phyloP scores from a whole-genome alignment of 1,140 invertebrate species.

The Eubasilissa regina region DNA sequence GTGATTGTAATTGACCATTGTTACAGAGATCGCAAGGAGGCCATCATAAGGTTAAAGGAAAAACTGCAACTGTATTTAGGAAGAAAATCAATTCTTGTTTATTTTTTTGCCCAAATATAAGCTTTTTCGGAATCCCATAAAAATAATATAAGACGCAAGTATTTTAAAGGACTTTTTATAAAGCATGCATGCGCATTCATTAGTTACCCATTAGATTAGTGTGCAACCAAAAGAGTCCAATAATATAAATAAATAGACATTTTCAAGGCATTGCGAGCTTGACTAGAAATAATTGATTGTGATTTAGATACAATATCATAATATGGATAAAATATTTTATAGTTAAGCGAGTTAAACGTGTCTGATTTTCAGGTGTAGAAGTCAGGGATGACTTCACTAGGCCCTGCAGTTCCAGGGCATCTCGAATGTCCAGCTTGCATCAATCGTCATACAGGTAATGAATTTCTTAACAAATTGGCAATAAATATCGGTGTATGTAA shows the following conservation, averaged over 20 bases:
- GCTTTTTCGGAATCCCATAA: too few relatives aligned
- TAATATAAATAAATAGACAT: neutral
- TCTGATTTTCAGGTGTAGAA: conserved; percentile 3
- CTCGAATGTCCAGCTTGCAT: conserved; percentile 65
- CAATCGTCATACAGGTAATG: conserved; percentile 66
- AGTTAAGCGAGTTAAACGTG: neutral
- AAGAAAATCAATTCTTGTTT: too few relatives aligned
- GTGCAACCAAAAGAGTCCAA: neutral
- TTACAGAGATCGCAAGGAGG: too few relatives aligned
- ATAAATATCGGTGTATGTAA: neutral
- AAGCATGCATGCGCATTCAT: too few relatives aligned
- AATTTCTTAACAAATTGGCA: neutral
- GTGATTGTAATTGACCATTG: too few relatives aligned
- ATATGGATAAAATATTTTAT: neutral
- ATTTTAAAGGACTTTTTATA: too few relatives aligned
- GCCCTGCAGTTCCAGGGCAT: conserved; percentile 64
- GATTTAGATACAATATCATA: neutral
- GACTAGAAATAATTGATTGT: neutral
- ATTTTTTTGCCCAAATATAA: too few relatives aligned
- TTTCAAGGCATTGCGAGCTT: neutral
- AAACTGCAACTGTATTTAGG: too few relatives aligned
- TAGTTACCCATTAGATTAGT: neutral
- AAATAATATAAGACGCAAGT: too few relatives aligned
- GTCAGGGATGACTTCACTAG: conserved; percentile 56
- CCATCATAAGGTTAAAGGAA: too few relatives aligned